Evolutionary conservation across 2,888 invertebrate species (phyloP).

Genomic region (Cataglyphis rosenhaueri): DNA sequence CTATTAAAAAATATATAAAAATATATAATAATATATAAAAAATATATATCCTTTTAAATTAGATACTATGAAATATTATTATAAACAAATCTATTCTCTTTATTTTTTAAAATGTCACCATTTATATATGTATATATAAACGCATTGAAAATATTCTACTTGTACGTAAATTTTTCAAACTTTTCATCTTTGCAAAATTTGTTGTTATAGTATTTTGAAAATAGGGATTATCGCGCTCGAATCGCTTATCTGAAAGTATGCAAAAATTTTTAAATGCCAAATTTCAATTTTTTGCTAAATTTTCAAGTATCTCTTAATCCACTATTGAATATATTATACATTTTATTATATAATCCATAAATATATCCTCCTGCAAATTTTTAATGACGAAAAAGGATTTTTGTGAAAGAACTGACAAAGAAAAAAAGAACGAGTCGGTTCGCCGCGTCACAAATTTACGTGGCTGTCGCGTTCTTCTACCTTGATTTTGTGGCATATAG

Average conservation of each 20-base stretch:
- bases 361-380: neutral
- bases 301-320: neutral
- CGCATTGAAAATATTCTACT: neutral
- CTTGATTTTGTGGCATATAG: constrained; percentile 56
- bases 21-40: no score
- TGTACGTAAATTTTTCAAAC: neutral
- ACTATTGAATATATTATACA: neutral
- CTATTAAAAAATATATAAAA: no score
- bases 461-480: constrained; percentile 59
- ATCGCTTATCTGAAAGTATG: no score
- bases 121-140: neutral
- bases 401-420: constrained; percentile 51
- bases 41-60: neutral
- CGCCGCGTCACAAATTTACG: constrained; percentile 74
- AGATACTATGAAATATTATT: neutral
- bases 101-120: neutral
- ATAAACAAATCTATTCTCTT: neutral
- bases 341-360: neutral
- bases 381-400: neutral
- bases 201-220: no score
- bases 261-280: neutral
- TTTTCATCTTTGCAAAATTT: neutral
- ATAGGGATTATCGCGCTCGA: no score
- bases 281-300: neutral
- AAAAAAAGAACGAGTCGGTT: constrained; percentile 58